Conservation (phyloP, 2,888 invertebrate genomes). For the Dolichopus griseipennis region DNA sequence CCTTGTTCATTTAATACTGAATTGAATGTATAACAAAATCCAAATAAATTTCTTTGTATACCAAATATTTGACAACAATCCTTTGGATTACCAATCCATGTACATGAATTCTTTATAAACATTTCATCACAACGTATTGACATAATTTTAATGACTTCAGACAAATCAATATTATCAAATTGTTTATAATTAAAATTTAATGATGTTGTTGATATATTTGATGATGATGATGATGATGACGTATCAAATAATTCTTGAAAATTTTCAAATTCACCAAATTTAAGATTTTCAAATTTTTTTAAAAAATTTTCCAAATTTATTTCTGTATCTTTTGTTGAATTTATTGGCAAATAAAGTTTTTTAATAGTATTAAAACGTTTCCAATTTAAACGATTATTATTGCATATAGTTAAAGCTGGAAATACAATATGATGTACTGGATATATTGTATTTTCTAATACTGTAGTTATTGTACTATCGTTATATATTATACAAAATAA, state of each 20-base stretch:
- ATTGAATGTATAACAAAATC: slow-evolving; percentile 45
- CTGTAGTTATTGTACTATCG: slow-evolving; percentile 35
- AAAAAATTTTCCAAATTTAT: slow-evolving; percentile 32
- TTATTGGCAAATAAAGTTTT: slow-evolving; percentile 29
- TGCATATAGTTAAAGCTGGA: slow-evolving; percentile 41
- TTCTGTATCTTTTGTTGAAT: slow-evolving; percentile 23
- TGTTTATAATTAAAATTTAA: neutral
- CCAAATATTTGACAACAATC: slow-evolving; percentile 45
- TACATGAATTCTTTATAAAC: slow-evolving; percentile 32
- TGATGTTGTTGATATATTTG: neutral
- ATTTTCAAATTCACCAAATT: slow-evolving; percentile 33
- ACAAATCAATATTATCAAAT: neutral
- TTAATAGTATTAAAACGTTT: slow-evolving; percentile 32
- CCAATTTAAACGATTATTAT: slow-evolving; percentile 40
- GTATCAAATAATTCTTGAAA: neutral
- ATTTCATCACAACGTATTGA: slow-evolving; percentile 42
- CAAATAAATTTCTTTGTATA: slow-evolving; percentile 38
- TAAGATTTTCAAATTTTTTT: slow-evolving; percentile 30
- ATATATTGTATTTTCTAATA: slow-evolving; percentile 37
- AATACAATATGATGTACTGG: slow-evolving; percentile 37
- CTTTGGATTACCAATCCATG: slow-evolving; percentile 40
- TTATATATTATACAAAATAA: slow-evolving; percentile 35
- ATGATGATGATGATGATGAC: neutral
- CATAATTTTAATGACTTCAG: slow-evolving; percentile 32
- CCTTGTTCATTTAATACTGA: slow-evolving; percentile 30